Evolutionary conservation across 2,888 invertebrate genomes (phyloP), one percentile per base, ranked within the genome.

Genomic region (Seira ritae): DNA sequence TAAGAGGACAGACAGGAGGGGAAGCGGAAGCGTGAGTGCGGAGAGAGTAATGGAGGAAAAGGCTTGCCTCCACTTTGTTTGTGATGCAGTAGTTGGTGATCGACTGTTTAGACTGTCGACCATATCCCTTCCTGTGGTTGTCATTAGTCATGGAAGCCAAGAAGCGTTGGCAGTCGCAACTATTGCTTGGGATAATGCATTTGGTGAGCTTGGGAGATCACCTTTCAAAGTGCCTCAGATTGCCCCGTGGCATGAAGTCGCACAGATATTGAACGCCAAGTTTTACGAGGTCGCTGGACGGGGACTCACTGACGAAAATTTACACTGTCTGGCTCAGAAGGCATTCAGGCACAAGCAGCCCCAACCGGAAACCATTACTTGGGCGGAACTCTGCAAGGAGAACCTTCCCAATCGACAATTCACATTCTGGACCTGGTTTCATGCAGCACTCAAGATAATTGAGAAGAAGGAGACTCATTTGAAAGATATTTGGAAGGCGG

Each of bases 31-130:
- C 12, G 82, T 67, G 6, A 65, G 24, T n/a, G 73, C 31, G n/a
- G 85, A 85, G 24, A 55, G 82, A 4, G 87, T 87, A 0, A 87
- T 85, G 87, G 87, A 87, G 20, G 87, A 87, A 17, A 87, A 87
- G 69, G 82, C 85, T 15, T 84, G 83, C 20, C 22, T 87, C 6
- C 72, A 83, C 24, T 87, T 85, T 46, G 73, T 73, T 15, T 70
- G 71, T 19, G 0, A 19, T 22, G 72, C 83, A 3, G 78, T 75
- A 20, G 79, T 85, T 4, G 87, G 84, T 4, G 31, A 31, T 31
- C 8, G 2, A 31, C 55, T 72, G 17, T 69, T 24, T 3, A 78
- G 62, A 71, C 31, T 31, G 31, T 80, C 72, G 1, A 80, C 80
- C 1, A 74, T 84, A 8, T 87, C 87, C 0, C 24, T 84, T 4